Evolutionary conservation across 2,113 vertebrate genomes (phyloP).

Genomic region (Onychorhynchus coronatus): DNA sequence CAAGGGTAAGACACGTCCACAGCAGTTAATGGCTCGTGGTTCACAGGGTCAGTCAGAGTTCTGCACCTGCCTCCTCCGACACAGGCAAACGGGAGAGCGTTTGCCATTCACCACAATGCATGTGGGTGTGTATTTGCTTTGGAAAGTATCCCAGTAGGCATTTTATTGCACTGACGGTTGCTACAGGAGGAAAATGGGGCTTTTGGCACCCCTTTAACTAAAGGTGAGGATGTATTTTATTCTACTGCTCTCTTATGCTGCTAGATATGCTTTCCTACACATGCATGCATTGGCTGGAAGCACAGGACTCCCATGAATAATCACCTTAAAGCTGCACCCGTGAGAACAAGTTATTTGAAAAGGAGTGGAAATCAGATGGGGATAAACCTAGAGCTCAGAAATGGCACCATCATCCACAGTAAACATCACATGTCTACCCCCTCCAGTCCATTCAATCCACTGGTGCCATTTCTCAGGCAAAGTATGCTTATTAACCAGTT

Average conservation of each 20-base stretch:
- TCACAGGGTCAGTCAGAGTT: not conserved
- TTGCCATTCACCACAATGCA: not conserved
- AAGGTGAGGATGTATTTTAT: not conserved
- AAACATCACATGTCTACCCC: fast-evolving
- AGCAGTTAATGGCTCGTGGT: not conserved
- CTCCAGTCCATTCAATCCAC: not conserved
- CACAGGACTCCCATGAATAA: not conserved
- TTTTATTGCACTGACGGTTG: not conserved
- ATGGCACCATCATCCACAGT: fast-evolving
- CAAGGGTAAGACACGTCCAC: fast-evolving
- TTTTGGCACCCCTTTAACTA: not conserved
- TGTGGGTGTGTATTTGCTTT: not conserved
- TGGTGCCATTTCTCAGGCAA: not conserved
- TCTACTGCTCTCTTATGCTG: not conserved
- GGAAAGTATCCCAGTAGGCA: not conserved
- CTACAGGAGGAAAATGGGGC: not conserved
- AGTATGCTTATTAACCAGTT: not conserved
- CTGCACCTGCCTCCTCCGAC: not conserved
- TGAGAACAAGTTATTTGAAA: not conserved
- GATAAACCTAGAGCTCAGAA: not conserved
- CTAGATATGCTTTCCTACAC: not conserved
- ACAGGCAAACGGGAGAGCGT: not conserved
- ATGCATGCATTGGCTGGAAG: not conserved
- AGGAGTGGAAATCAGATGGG: not conserved
- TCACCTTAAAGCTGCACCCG: not conserved